Percentiles rank a stretch among this genome's conserved stretches.
Evolutionary conservation across 2,888 invertebrate species (phyloP).

Genomic region (Synanthedon myopaeformis): DNA sequence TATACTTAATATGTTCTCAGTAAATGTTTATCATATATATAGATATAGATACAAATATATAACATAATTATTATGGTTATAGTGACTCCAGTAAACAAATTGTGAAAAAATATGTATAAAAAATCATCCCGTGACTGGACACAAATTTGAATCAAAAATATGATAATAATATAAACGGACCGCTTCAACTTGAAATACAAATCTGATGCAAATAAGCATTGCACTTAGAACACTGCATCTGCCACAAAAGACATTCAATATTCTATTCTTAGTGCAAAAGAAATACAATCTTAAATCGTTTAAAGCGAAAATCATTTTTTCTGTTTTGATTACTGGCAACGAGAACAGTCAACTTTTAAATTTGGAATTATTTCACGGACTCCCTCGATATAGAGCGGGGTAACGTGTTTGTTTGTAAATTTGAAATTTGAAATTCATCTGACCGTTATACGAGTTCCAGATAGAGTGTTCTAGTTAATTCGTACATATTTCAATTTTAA

Average conservation of each 20-base stretch:
- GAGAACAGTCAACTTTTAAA: slow-evolving; percentile 3
- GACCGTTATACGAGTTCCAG: slow-evolving; percentile 4
- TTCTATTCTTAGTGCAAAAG: neutral
- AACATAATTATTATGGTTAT: too few species aligned
- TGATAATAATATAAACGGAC: neutral
- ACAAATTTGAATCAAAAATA: neutral
- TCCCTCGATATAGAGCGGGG: slow-evolving; percentile 31
- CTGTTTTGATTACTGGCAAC: neutral
- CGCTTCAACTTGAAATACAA: neutral
- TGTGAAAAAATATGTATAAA: neutral
- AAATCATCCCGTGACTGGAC: neutral
- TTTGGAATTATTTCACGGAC: slow-evolving; percentile 33
- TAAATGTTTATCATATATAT: too few species aligned
- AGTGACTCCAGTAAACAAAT: too few species aligned
- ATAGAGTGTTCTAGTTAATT: neutral
- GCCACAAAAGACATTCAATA: neutral
- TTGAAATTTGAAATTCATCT: slow-evolving; percentile 3
- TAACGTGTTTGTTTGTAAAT: slow-evolving; percentile 23
- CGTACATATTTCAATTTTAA: neutral
- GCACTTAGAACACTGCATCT: neutral
- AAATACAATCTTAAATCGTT: neutral
- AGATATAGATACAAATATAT: too few species aligned
- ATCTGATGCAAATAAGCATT: neutral
- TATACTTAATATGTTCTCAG: too few species aligned
- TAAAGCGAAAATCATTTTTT: neutral